Percentiles rank a stretch among this genome's conserved stretches.
Evolutionary conservation across 2,113 vertebrate species (phyloP).

Genomic region (Vulpes ferrilata): DNA sequence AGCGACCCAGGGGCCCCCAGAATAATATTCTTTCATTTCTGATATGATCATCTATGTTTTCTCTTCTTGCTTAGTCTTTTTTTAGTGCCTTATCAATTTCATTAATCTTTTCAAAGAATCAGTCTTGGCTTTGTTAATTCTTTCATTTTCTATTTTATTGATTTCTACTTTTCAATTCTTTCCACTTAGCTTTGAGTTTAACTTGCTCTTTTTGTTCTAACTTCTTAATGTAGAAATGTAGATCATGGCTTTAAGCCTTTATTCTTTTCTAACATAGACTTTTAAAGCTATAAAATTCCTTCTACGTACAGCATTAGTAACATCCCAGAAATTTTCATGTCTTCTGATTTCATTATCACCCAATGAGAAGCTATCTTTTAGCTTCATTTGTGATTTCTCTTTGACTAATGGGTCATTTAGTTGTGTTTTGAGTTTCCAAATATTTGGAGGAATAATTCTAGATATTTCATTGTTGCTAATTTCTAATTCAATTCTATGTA

Average conservation of each 20-base stretch:
- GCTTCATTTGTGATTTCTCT: not conserved
- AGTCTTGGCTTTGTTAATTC: not conserved
- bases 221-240: not conserved
- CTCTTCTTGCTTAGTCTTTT: not conserved
- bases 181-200: no score
- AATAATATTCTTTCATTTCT: not conserved
- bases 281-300: not conserved
- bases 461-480: not conserved
- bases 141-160: no score
- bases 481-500: not conserved
- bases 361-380: not conserved
- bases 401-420: not conserved
- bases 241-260: not conserved
- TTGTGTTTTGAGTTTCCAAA: not conserved
- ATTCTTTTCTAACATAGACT: not conserved
- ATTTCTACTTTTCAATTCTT: no score
- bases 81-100: not conserved
- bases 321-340: not conserved
- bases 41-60: not conserved
- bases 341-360: not conserved
- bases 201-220: not conserved
- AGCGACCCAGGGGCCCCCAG: no score
- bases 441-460: not conserved
- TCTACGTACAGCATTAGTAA: not conserved
- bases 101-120: not conserved